phyloP scores from a whole-genome alignment of 92 coral and sea anemone genomes.

The Desmophyllum pertusum region DNA sequence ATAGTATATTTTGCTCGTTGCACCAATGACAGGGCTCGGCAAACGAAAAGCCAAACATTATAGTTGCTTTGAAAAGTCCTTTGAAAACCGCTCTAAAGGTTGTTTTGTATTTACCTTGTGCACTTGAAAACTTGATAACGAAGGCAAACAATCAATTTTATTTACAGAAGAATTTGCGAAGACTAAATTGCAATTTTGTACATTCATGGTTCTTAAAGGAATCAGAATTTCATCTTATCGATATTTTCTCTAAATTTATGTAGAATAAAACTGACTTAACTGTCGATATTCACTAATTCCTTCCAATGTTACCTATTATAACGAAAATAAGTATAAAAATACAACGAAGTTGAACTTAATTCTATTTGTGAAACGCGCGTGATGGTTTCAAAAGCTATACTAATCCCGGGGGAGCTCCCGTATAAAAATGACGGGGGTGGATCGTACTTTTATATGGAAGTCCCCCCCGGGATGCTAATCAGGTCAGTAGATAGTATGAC shows the following conservation, averaged over 20 bases:
- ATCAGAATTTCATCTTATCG: neutral
- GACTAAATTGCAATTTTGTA: neutral
- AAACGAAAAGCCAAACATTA: neutral
- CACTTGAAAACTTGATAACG: no score
- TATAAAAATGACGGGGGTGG: no score
- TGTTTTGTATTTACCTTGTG: no score
- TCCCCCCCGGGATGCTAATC: no score
- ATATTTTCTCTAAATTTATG: neutral
- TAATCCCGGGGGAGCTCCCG: no score
- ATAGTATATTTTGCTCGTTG: neutral
- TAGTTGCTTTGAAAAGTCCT: no score
- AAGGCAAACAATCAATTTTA: neutral
- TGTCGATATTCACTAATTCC: neutral
- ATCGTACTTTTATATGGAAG: no score
- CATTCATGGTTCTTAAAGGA: constrained; percentile 1
- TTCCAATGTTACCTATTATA: neutral
- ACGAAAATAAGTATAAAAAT: neutral
- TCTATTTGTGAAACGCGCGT: neutral
- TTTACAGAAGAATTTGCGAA: neutral
- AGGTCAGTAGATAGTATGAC: no score
- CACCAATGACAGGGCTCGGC: neutral
- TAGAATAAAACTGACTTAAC: neutral
- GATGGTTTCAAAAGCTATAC: neutral
- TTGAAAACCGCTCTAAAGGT: no score
- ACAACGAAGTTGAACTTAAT: neutral